These are phyloP conservation scores for Coleophora deauratella DNA, from an alignment of 2,888 invertebrate species.

Conservation along the genomic window DNA sequence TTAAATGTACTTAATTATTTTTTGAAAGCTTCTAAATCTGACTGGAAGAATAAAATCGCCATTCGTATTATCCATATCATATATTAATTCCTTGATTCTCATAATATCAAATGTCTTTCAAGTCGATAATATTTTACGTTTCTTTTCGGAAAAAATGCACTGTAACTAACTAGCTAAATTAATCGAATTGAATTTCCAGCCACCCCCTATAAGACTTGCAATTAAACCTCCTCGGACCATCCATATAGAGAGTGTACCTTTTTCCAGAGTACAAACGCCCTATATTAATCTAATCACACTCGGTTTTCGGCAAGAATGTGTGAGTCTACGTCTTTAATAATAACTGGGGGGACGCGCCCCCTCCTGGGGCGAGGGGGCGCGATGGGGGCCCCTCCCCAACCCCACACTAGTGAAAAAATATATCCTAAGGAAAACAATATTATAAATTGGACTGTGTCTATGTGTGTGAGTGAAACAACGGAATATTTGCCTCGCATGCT, in stretches of 20 bases:
- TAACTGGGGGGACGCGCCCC: slow-evolving; percentile 52
- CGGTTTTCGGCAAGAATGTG: slow-evolving; percentile 63
- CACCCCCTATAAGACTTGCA: too few relatives aligned
- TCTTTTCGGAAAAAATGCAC: too few relatives aligned
- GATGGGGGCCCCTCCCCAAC: slow-evolving; percentile 22
- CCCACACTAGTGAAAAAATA: slow-evolving; percentile 72
- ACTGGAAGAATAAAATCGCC: too few relatives aligned
- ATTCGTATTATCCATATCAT: too few relatives aligned
- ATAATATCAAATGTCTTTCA: too few relatives aligned
- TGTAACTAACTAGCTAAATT: too few relatives aligned
- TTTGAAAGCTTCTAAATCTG: too few relatives aligned
- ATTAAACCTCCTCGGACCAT: too few relatives aligned
- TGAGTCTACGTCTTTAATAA: slow-evolving; percentile 74
- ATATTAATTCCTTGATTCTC: too few relatives aligned
- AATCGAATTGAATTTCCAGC: too few relatives aligned
- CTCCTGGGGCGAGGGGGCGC: slow-evolving; percentile 19
- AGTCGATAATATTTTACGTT: too few relatives aligned
- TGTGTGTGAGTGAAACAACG: slow-evolving; percentile 42
- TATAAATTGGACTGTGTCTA: slow-evolving; percentile 61
- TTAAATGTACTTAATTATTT: too few relatives aligned
- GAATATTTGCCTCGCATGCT: slow-evolving; percentile 51
- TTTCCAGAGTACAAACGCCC: slow-evolving; percentile 25
- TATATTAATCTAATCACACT: slow-evolving; percentile 73
- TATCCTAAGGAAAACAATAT: slow-evolving; percentile 73
- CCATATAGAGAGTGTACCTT: slow-evolving; percentile 3